Evolutionary conservation across 2,113 vertebrate species (phyloP).

Genomic region (Scortum barcoo): DNA sequence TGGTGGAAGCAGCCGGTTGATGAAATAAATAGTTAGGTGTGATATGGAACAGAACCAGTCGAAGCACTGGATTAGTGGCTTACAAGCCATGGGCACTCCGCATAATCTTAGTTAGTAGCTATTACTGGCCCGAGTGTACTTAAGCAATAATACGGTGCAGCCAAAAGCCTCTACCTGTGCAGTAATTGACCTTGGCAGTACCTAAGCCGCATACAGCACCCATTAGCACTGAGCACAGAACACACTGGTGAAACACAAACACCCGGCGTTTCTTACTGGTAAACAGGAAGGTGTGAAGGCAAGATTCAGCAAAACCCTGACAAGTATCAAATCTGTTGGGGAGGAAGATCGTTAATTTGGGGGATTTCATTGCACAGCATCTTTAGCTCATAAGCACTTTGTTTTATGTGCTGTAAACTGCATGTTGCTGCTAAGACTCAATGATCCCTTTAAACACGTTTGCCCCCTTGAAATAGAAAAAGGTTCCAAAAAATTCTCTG

Average conservation of each 20-base stretch:
- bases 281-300: not conserved
- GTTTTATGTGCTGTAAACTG: slow-evolving; percentile 14
- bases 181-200: slow-evolving; percentile 81
- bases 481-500: slow-evolving; percentile 34
- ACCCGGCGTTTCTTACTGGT: slow-evolving; percentile 21
- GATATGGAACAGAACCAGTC: slow-evolving; percentile 63
- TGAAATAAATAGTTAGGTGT: slow-evolving; percentile 71
- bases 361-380: slow-evolving; percentile 15
- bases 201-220: slow-evolving; percentile 68
- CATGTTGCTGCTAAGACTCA: slow-evolving; percentile 1
- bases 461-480: slow-evolving; percentile 31
- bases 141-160: slow-evolving; percentile 76
- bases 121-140: slow-evolving; percentile 77
- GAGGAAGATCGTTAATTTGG: not conserved
- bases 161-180: slow-evolving; percentile 80
- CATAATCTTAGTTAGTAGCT: slow-evolving; percentile 80
- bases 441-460: slow-evolving; percentile 25
- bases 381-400: not conserved
- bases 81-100: slow-evolving; percentile 71
- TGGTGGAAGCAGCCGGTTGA: slow-evolving; percentile 30
- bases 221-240: slow-evolving; percentile 62
- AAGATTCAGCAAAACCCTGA: slow-evolving; percentile 11
- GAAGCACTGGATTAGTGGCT: slow-evolving; percentile 77
- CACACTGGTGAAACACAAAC: slow-evolving; percentile 42
- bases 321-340: not conserved